Evolutionary conservation across 1,140 invertebrate species (phyloP).

Genomic region (Ceratina australensis): DNA sequence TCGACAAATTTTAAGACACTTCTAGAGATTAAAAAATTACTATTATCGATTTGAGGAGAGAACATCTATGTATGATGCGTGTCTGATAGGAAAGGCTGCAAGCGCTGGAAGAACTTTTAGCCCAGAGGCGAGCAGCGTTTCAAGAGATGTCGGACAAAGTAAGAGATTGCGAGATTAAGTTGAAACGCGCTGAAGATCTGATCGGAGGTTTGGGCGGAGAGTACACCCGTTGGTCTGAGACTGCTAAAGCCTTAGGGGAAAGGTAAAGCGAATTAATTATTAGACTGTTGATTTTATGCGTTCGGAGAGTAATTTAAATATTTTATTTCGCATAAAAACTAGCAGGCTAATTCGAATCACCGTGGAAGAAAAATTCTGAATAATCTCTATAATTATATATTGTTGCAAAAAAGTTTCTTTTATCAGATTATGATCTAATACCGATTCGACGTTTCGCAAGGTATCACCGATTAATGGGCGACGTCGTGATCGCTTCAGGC

Average conservation of each 20-base stretch:
- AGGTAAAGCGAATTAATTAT: conserved; percentile 76
- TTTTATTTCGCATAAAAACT: too few species aligned
- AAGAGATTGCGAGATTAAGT: conserved; percentile 91
- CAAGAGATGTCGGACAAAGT: conserved; percentile 90
- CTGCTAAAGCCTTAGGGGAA: conserved; percentile 87
- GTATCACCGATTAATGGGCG: conserved; percentile 84
- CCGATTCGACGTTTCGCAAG: conserved; percentile 66
- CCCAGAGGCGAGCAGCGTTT: conserved; percentile 78
- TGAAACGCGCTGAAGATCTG: conserved; percentile 95
- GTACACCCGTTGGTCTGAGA: conserved; percentile 89
- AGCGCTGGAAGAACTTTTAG: conserved; percentile 83
- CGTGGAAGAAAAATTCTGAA: too few species aligned
- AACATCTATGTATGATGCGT: too few species aligned
- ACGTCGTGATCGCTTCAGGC: conserved; percentile 92
- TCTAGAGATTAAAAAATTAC: too few species aligned
- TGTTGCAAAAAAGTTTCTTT: neutral
- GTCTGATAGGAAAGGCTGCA: conserved; percentile 65
- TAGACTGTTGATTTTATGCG: too few species aligned
- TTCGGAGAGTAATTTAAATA: too few species aligned
- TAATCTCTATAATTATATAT: too few species aligned
- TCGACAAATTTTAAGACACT: too few species aligned
- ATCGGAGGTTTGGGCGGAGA: conserved; percentile 93
- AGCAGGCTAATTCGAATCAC: too few species aligned
- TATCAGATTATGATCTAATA: neutral
- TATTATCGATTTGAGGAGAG: too few species aligned